A percentile compares a stretch with the other conserved stretches of the same genome.
Evolutionary conservation across 2,888 invertebrate species (phyloP).

Genomic region (Yponomeuta cagnagella): DNA sequence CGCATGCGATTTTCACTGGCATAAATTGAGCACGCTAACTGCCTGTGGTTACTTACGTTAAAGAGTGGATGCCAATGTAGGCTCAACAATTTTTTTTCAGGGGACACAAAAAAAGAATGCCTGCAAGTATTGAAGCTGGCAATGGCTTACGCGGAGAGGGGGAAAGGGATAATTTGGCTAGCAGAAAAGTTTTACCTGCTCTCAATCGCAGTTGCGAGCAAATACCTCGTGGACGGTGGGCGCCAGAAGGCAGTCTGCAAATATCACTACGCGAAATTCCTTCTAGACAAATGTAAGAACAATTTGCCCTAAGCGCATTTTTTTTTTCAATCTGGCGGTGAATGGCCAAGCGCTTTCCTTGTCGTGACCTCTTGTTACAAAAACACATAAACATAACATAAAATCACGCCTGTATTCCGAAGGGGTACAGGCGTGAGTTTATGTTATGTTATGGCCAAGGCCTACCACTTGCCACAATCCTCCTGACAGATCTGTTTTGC

Average conservation of each 20-base stretch:
- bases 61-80: background rate
- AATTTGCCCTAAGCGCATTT: background rate
- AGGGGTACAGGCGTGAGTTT: no score
- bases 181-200: conserved; percentile 72
- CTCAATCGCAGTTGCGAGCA: conserved; percentile 57
- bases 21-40: no score
- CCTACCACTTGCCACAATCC: no score
- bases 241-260: conserved; percentile 65
- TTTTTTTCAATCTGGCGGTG: no score
- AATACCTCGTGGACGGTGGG: conserved; percentile 61
- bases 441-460: no score
- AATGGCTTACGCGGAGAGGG: conserved; percentile 50
- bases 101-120: conserved; percentile 53
- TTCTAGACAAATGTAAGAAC: conserved; percentile 69
- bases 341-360: no score
- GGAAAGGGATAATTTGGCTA: conserved; percentile 74
- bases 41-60: no score
- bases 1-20: no score
- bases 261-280: conserved; percentile 70
- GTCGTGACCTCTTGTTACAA: no score
- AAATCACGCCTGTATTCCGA: no score
- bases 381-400: no score
- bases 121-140: conserved; percentile 57
- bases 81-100: conserved; percentile 27
- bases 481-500: no score